These are phyloP conservation scores for Thecocarcelia acutangulata DNA, from an alignment of 2,888 invertebrate species.

Conservation along the genomic window DNA sequence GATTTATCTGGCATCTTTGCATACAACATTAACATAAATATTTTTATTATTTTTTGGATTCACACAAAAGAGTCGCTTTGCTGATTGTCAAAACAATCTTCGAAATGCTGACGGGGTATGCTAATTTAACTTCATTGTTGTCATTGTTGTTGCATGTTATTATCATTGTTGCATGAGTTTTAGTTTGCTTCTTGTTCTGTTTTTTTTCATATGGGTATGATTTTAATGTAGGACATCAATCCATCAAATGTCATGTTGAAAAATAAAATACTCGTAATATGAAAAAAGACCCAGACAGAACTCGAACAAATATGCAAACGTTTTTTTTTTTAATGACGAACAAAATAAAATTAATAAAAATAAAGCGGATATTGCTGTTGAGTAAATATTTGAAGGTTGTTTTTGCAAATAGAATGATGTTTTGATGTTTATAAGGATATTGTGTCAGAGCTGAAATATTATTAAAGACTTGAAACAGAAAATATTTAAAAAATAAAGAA, in stretches of 20 bases:
- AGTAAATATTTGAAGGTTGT: constrained; percentile 43
- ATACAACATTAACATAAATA: too few species aligned
- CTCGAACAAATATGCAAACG: neutral
- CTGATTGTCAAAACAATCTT: too few species aligned
- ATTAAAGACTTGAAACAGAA: neutral
- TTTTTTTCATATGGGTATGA: neutral
- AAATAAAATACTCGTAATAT: constrained; percentile 13
- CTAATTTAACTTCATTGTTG: too few species aligned
- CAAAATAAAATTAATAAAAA: constrained; percentile 28
- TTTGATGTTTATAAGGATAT: neutral
- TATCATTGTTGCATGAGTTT: constrained; percentile 5
- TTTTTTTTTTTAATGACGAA: constrained; percentile 15
- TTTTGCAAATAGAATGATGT: constrained; percentile 4
- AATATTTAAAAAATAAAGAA: neutral
- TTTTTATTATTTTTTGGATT: too few species aligned
- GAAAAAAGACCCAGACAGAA: constrained; percentile 18
- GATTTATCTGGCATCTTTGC: too few species aligned
- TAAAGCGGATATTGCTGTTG: constrained; percentile 34
- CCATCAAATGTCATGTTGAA: constrained; percentile 52
- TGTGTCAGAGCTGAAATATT: neutral
- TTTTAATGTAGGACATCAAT: constrained; percentile 55
- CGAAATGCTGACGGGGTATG: too few species aligned
- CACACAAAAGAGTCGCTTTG: too few species aligned
- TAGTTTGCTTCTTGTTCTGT: neutral
- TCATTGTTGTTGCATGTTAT: neutral